Evolutionary conservation across 2,797 vertebrate species (phyloP).

Genomic region (Anguilla megastoma): DNA sequence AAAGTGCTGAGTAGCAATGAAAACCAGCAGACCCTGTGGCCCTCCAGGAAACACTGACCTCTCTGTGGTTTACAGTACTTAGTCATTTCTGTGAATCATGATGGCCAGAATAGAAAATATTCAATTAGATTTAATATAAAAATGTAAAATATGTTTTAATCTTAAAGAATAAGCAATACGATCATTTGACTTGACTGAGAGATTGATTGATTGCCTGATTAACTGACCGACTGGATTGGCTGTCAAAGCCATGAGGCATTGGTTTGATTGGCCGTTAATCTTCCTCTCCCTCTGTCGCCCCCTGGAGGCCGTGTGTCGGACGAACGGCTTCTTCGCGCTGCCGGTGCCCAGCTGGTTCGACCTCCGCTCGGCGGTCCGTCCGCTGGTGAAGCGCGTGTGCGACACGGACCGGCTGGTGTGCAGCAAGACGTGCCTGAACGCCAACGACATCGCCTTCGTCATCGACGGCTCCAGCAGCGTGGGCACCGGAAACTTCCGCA

Average conservation of each 20-base stretch:
- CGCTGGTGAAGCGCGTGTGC: constrained; percentile 88
- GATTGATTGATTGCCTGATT: no score
- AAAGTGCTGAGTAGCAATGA: neutral
- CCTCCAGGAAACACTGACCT: neutral
- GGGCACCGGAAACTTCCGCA: constrained; percentile 92
- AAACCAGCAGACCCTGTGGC: neutral
- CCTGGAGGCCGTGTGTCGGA: constrained; percentile 90
- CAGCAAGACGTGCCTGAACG: constrained; percentile 97
- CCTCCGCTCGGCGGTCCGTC: constrained; percentile 83
- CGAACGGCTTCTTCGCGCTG: constrained; percentile 86
- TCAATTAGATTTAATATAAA: neutral
- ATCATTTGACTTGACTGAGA: no score
- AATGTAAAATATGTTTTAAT: no score
- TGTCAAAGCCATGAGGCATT: no score
- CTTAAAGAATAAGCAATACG: neutral
- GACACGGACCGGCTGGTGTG: constrained; percentile 85
- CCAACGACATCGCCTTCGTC: constrained; percentile 91
- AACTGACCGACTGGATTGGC: no score
- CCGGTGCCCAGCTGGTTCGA: constrained; percentile 89
- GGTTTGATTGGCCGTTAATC: neutral
- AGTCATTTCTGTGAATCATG: neutral
- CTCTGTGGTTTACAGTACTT: neutral
- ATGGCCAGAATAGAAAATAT: neutral
- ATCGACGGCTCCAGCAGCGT: constrained; percentile 98
- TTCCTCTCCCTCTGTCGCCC: constrained; percentile 3